These are phyloP conservation scores for Amphiprion percula DNA, from an alignment of 2,113 vertebrate species.

Conservation along the genomic window DNA sequence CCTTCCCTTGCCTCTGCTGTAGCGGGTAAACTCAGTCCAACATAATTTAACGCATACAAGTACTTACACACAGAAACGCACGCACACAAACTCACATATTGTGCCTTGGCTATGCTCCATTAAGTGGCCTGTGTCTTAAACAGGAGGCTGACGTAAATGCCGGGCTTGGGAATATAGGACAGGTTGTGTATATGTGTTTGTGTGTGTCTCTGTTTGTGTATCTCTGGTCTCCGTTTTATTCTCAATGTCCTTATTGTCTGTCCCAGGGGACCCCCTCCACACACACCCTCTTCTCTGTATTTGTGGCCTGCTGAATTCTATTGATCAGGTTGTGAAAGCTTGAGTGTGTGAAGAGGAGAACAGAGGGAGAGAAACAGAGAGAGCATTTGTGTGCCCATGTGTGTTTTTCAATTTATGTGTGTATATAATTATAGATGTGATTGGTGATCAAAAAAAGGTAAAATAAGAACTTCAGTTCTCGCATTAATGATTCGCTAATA, in stretches of 20 bases:
- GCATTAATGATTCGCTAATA: constrained; percentile 48
- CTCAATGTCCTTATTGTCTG: constrained; percentile 79
- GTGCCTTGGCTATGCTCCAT: constrained; percentile 77
- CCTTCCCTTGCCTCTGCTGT: constrained; percentile 67
- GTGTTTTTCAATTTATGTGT: constrained; percentile 28
- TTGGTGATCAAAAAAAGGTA: constrained; percentile 28
- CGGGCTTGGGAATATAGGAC: constrained; percentile 63
- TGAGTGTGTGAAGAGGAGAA: constrained; percentile 67
- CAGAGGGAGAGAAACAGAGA: constrained; percentile 19
- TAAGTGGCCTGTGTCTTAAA: constrained; percentile 74
- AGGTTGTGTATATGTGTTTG: constrained; percentile 44
- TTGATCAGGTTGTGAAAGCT: constrained; percentile 81
- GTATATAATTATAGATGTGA: constrained; percentile 29
- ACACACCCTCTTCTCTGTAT: constrained; percentile 57
- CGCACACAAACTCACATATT: constrained; percentile 37
- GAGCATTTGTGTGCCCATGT: constrained; percentile 36
- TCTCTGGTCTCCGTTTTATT: constrained; percentile 68
- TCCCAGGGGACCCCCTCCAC: constrained; percentile 59
- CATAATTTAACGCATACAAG: constrained; percentile 61
- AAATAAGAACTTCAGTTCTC: constrained; percentile 41
- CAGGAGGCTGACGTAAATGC: constrained; percentile 76
- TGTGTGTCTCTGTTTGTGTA: constrained; percentile 60
- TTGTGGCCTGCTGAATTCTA: constrained; percentile 78
- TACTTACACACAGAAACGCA: constrained; percentile 33
- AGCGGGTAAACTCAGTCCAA: constrained; percentile 49